phyloP scores from a whole-genome alignment of 2,888 invertebrate genomes.

The Argynnis bischoffii region DNA sequence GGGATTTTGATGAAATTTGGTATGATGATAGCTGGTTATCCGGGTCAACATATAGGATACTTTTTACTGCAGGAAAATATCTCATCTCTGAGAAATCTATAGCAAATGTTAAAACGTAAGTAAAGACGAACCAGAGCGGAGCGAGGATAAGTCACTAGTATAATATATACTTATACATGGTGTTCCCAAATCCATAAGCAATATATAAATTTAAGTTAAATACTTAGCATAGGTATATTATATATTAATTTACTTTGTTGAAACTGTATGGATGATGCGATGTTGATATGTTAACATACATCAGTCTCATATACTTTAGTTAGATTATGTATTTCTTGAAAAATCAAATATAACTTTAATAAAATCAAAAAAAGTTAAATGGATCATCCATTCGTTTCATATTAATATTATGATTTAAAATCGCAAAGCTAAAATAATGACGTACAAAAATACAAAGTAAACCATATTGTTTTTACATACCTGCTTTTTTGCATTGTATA shows the following conservation, averaged over 20 bases:
- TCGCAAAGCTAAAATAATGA: neutral
- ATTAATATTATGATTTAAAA: neutral
- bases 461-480: no score
- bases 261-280: conserved; percentile 11
- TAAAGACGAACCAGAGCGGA: no score
- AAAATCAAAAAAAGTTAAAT: neutral
- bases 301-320: conserved; percentile 4
- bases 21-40: no score
- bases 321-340: neutral
- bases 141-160: no score
- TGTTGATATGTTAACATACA: conserved; percentile 4
- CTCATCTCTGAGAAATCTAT: no score
- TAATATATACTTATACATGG: conserved; percentile 3
- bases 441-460: no score
- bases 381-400: neutral
- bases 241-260: neutral
- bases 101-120: no score
- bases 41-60: no score
- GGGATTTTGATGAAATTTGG: no score
- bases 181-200: neutral
- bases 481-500: no score
- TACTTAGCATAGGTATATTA: neutral
- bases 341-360: neutral
- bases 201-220: neutral
- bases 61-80: no score